Base-by-base conservation (phyloP, 1,140 invertebrate genomes). In the Asobara japonica region DNA sequence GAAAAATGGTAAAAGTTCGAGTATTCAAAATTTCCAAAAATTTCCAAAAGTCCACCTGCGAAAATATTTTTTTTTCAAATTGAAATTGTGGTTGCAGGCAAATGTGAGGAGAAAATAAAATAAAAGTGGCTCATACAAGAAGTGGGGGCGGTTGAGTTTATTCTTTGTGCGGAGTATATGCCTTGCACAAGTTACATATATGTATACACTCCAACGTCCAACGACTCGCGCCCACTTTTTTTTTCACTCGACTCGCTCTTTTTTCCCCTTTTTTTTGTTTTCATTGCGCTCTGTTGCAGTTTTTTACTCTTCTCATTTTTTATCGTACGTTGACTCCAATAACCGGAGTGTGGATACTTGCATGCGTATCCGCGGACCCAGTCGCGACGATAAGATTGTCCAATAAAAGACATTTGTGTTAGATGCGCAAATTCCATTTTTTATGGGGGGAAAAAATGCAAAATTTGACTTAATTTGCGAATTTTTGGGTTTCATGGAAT, bases 321-420 rank as follows among this genome's bases (percentile, higher is more conserved):
- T 74, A 74, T 74, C 72, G 72, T 74, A 69, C 72, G 67, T 74
- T 74, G 72, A 74, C 72, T 74, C 72, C 72, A 45, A 67, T 33
- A 48, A 61, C 27, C 48, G 41, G 45, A 29, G 45, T 69, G 45
- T 69, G 25, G 29, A 22, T 33, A 22, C 18, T 20, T 56, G 45
- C 33, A 72, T 41, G 38, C 25, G 48, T 45, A 73, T 73, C 71
- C 36, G 62, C 51, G 72, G 38, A 61, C 61, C 70, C 45, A 67
- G 31, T 29, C 61, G 45, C 56, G 2, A 48, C 41, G 61, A 65
- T 71, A 69, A 69, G 66, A 69, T 69, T 69, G 66, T 33, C n/a
- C 20, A 38, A 18, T 8, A n/a, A n/a, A n/a, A n/a, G n/a, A n/a
- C n/a, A n/a, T n/a, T n/a, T n/a, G n/a, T n/a, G n/a, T n/a, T n/a